Base-by-base conservation (phyloP, 2,888 invertebrate genomes). In the Tenodera sinensis region DNA sequence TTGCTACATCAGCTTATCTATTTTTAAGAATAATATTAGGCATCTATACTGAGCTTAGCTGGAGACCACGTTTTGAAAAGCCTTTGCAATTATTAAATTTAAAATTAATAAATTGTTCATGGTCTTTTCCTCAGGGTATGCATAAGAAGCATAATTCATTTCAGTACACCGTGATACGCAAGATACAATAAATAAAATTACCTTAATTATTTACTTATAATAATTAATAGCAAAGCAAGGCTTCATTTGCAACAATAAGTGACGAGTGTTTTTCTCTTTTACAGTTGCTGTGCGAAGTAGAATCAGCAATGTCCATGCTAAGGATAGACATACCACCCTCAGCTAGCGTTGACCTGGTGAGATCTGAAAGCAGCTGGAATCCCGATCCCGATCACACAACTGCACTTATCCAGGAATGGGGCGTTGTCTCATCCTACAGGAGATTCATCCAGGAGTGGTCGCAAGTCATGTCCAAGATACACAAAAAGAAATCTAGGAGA, bases 381-480 rank as follows among this genome's bases (percentile, higher is more conserved):
- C 27, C 85, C 25, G 20, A 71, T 0, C 89, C 92, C 9, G 93
- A 93, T 89, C 92, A 92, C 28, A 93, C 93, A 1, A 91, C 92
- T 83, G 91, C 93, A 47, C 92, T 93, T 88, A 91, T 93, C 7
- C 92, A 93, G 1, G 93, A 93, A 90, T 93, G 93, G 93, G 93
- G 93, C 15, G 92, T 93, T 9, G 89, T 93, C 28, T 90, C 93
- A 71, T 93, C 93, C 90, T 93, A 93, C 91, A 92, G 92, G 87
- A 92, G 93, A 89, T 93, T 93, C 90, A 91, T 93, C 25, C 92
- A 93, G 85, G 93, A 93, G 28, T 93, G 93, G 93, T n/a, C 25
- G 1, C 28, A 34, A 8, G 25, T 88, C 8, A 30, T 88, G 14
- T 9, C 28, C 81, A 54, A 54, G 30, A 34, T 42, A n/a, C 14